Evolutionary conservation across 2,888 invertebrate species (phyloP), one percentile per base, ranked within the genome.

Genomic region (Pelosia muscerda): DNA sequence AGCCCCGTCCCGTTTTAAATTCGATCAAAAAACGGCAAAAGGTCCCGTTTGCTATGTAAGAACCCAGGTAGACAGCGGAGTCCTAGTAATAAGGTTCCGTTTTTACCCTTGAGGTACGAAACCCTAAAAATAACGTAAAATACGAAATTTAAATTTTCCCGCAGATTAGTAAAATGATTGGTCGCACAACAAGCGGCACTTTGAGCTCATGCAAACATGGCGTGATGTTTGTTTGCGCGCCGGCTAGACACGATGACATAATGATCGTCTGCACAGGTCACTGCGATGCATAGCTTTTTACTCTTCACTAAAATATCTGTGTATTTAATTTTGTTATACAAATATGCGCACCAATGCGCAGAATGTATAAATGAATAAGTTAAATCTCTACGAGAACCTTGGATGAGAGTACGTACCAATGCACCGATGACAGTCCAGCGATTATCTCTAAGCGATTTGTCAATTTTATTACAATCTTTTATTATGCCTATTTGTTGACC

Each of bases 181-280:
- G 58, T 34, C 53, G 34, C 65, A 53, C 78, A 9, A 57, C 28
- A 42, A 55, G 62, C 71, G 68, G 72, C 72, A 67, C 68, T 64
- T 74, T 71, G 73, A 73, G 68, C 62, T 56, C 26, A 56, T 34
- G 79, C 76, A 84, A 83, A 83, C 72, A 84, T 78, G 71, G 75
- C 71, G 68, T 68, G 74, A 73, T 81, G 73, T 68, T 81, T 84
- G 82, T 84, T 82, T 80, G 71, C 66, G 22, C 68, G 66, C 79
- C 70, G 86, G 88, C 88, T 88, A 88, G 86, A 88, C 88, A 70
- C 67, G 84, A 86, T 88, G 88, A 88, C 87, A 87, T 88, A 89
- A 88, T 86, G 83, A 81, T 77, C 72, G 86, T 85, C 84, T 84
- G 79, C 71, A 75, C 62, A 65, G 73, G 73, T 77, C 78, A 77